Conservation (phyloP, 2,113 vertebrate genomes). For the Natator depressus region DNA sequence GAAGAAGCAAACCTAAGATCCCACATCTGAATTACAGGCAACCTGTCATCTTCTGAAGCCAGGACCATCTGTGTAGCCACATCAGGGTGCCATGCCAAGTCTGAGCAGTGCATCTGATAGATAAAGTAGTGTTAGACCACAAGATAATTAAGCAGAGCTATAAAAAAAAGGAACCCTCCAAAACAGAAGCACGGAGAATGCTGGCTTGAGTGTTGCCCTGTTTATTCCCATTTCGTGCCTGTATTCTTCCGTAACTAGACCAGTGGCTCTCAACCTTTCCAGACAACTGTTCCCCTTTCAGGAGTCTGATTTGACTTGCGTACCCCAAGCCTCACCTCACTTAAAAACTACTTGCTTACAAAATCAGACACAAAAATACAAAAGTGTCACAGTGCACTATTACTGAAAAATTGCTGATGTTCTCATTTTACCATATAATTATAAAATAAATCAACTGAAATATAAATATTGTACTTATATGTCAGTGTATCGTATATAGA, state of each 20-base stretch:
- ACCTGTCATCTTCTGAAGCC: constrained; percentile 93
- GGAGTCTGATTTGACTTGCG: too few relatives aligned
- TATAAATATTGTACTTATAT: too few relatives aligned
- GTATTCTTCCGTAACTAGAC: background rate
- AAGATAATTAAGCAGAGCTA: background rate
- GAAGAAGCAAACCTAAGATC: constrained; percentile 96
- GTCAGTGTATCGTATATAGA: too few relatives aligned
- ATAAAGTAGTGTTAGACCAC: background rate
- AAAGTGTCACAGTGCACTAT: too few relatives aligned
- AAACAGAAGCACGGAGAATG: background rate
- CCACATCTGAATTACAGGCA: constrained; percentile 98
- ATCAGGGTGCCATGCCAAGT: constrained; percentile 95
- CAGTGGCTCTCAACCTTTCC: too few relatives aligned
- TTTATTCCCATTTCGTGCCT: background rate
- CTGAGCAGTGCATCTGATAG: constrained; percentile 95
- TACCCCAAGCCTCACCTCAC: too few relatives aligned
- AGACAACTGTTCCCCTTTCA: too few relatives aligned
- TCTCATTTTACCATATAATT: too few relatives aligned
- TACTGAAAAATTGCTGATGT: too few relatives aligned
- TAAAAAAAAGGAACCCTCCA: background rate
- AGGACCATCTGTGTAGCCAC: constrained; percentile 96
- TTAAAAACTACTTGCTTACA: too few relatives aligned
- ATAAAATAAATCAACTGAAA: too few relatives aligned
- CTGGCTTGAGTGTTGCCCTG: rapidly evolving
- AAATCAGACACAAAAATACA: too few relatives aligned